These are phyloP conservation scores for Sitodiplosis mosellana DNA, from an alignment of 1,140 invertebrate species.

Conservation along the genomic window DNA sequence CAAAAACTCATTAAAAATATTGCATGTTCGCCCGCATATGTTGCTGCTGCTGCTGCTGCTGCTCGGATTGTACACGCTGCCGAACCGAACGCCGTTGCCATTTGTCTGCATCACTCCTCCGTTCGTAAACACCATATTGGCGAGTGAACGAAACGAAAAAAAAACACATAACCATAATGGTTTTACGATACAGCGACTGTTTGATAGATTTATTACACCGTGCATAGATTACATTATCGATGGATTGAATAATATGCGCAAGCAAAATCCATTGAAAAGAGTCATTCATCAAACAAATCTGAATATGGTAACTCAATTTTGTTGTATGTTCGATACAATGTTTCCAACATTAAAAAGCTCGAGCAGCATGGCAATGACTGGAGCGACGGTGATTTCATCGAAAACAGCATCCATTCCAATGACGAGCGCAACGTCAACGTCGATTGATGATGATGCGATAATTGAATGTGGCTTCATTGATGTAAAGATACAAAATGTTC, in stretches of 20 bases:
- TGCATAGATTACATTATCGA: conserved; percentile 56
- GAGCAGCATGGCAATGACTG: conserved; percentile 1
- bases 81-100: too few relatives aligned
- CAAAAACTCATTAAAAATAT: too few relatives aligned
- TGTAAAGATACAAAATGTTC: conserved; percentile 11
- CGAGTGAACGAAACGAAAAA: too few relatives aligned
- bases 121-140: too few relatives aligned
- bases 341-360: conserved; percentile 20
- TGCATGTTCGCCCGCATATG: too few relatives aligned
- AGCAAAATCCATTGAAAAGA: conserved; percentile 52
- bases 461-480: conserved; percentile 53
- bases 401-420: too few relatives aligned
- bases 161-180: neutral
- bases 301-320: conserved; percentile 75
- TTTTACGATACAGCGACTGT: conserved; percentile 27
- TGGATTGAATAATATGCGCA: conserved; percentile 51
- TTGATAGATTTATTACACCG: conserved; percentile 51
- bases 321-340: conserved; percentile 55
- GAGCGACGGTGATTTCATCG: too few relatives aligned
- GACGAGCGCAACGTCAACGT: conserved; percentile 4
- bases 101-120: too few relatives aligned
- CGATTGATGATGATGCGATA: conserved; percentile 22
- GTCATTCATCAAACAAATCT: conserved; percentile 67
- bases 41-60: too few relatives aligned
- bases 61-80: too few relatives aligned